phyloP scores from a whole-genome alignment of 1,140 invertebrate genomes.

The Myzus persicae region DNA sequence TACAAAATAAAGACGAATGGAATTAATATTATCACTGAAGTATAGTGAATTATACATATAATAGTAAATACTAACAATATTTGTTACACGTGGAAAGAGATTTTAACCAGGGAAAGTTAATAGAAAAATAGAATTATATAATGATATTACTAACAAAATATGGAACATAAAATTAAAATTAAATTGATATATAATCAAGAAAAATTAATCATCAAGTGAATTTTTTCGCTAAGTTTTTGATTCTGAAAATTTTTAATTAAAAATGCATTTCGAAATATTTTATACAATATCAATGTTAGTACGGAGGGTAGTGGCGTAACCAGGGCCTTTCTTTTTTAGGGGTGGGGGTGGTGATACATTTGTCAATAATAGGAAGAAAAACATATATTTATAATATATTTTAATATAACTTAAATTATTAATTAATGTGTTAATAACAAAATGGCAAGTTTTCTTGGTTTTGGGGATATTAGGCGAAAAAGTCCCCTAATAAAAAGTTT shows the following conservation, averaged over 20 bases:
- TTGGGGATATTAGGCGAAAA: no score
- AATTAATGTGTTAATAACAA: no score
- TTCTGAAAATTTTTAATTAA: neutral
- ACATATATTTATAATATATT: no score
- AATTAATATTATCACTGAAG: neutral
- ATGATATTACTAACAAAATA: neutral
- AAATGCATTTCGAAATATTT: neutral
- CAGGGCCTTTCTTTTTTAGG: no score
- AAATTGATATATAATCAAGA: neutral
- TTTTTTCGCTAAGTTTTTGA: neutral
- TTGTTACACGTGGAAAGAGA: neutral
- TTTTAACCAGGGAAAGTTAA: neutral
- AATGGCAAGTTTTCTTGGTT: no score
- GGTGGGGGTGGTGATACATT: no score
- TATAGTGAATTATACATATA: neutral
- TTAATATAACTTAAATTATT: no score
- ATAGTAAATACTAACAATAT: neutral
- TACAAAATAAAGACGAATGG: slow-evolving; percentile 6
- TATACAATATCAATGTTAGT: no score
- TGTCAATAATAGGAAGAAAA: no score
- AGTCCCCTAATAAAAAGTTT: no score
- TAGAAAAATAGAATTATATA: neutral
- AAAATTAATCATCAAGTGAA: neutral
- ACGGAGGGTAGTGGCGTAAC: no score
- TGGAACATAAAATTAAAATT: neutral